These are phyloP conservation scores for Actenoides hombroni DNA, from an alignment of 2,113 vertebrate species.

Conservation along the genomic window DNA sequence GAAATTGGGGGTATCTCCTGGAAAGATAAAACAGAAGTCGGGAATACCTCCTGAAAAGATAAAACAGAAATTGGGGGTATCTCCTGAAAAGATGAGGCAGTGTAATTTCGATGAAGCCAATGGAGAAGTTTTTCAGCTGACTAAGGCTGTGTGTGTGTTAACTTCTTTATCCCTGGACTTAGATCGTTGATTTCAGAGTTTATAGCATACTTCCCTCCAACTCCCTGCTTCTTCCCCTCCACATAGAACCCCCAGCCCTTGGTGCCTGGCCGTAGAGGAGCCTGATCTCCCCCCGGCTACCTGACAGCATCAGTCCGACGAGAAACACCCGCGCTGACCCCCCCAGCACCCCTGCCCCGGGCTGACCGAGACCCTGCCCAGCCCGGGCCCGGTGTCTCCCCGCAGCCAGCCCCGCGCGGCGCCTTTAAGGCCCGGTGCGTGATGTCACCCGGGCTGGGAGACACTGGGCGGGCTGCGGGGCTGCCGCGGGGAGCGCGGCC, in stretches of 20 bases:
- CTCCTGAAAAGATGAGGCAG: background rate
- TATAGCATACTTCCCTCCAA: background rate
- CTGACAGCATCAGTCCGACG: background rate
- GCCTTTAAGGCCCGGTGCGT: background rate
- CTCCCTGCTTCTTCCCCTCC: background rate
- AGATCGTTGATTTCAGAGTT: background rate
- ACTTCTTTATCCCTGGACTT: too few species aligned
- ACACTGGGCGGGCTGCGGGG: background rate
- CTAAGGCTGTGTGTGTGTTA: background rate
- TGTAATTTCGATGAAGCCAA: background rate
- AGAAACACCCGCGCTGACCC: background rate
- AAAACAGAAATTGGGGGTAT: background rate
- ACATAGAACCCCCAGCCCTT: background rate
- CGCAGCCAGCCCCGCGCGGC: background rate
- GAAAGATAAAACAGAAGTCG: background rate
- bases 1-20: background rate
- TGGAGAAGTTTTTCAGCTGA: background rate
- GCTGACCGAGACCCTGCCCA: background rate
- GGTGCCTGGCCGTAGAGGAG: background rate
- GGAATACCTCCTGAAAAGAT: background rate
- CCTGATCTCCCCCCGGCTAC: accelerated
- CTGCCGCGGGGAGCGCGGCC: background rate
- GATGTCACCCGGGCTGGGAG: background rate
- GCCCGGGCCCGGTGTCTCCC: background rate
- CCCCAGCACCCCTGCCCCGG: background rate